Base-by-base conservation (phyloP, 2,113 vertebrate genomes). In the Procavia capensis region DNA sequence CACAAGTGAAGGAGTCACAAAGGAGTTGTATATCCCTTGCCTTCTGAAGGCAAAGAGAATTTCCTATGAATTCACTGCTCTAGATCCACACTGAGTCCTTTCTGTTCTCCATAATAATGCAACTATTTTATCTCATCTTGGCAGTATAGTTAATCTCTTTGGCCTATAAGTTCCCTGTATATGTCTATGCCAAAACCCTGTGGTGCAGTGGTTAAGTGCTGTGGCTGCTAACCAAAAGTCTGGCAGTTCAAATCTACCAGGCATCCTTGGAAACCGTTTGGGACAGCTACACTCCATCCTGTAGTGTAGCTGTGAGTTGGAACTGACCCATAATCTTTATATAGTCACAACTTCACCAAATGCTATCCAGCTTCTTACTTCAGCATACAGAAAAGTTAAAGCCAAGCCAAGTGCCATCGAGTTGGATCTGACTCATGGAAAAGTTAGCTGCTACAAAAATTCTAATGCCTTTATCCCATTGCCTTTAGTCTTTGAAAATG, bases 301-400 rank as follows among this genome's bases (percentile, higher is more conserved):
- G n/a, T n/a, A n/a, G n/a, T n/a, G n/a, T n/a, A n/a, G n/a, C n/a
- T n/a, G n/a, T n/a, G n/a, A n/a, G n/a, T n/a, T n/a, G n/a, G n/a
- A n/a, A n/a, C n/a, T n/a, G n/a, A 34, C 14, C 31, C 14, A 31
- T 8, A 78, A 81, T 2, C 4, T n/a, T 89, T 10, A 76, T 36
- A 13, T n/a, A 95, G 63, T 47, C 41, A 7, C 43, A 87, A 66
- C 90, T 88, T 75, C 64, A 85, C 68, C 63, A 74, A 88, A 76
- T 36, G 20, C 29, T 50, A 41, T 39, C 24, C 36, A 41, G 59
- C 61, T 29, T 82, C 63, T 75, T 92, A 45, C 54, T 81, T 95
- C 43, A 43, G 29, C 13, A 34, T 63, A 41, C 41, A 9, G 63
- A 92, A 50, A 27, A 95, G 57, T 66, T 39, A 29, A n/a, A n/a